Base-by-base conservation (phyloP, 1,140 invertebrate species). In the Nylanderia fulva region DNA sequence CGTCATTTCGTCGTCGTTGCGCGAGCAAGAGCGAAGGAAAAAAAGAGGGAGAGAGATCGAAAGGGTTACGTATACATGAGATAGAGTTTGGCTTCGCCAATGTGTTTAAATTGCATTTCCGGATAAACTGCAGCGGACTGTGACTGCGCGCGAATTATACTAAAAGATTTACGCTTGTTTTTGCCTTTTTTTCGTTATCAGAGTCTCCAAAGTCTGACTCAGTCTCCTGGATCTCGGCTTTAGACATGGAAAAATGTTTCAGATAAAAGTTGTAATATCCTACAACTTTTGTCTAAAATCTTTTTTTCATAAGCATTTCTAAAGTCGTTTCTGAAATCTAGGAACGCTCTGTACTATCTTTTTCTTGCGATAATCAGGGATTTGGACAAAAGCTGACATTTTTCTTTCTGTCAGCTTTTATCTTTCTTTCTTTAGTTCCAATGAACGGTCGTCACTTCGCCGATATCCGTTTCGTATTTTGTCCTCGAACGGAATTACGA, bases 51-150 rank as follows among this genome's bases (percentile, higher is more conserved):
- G 15, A 24, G 21, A 21, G 75, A 76, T 36, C 36, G 29, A 60
- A 64, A 39, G 58, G 8, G 61, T 45, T 39, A 36, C 61, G 33
- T 33, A 33, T 33, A 64, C 58, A n/a, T 13, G 13, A 39, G 7
- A 36, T 68, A n/a, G 48, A 77, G 29, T 66, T 48, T 68, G 66
- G 86, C 61, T 89, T 64, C 84, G 61, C 84, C 92, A 90, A 93
- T 93, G 92, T 92, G 91, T 93, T 93, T 92, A 93, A 93, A 93
- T 92, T 92, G 91, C 90, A 80, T 91, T 92, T 90, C 86, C 72
- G 79, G 77, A 68, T 82, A 93, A 92, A 87, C 89, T 92, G 88
- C 87, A 84, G 90, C 89, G 90, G 86, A 91, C 87, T 82, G 87
- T 83, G 80, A 83, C 85, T 64, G 87, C 88, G 83, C 85, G 79